These are phyloP conservation scores for Chromoteleia sp. DNA, from an alignment of 2,888 invertebrate genomes.

Conservation along the genomic window DNA sequence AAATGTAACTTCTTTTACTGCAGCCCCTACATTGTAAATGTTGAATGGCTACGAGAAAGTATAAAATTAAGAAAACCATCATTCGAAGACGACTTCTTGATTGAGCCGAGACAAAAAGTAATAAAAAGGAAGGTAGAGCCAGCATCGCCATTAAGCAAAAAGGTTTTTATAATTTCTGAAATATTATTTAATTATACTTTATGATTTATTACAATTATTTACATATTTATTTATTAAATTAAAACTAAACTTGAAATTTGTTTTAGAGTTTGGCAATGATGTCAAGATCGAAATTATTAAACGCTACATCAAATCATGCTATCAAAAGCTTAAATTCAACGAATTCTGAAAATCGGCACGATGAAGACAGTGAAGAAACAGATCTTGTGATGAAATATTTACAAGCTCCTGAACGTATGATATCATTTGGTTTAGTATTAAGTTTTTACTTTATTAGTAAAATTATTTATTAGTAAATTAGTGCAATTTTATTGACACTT, in stretches of 20 bases:
- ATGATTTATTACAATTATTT: neutral
- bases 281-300: constrained; percentile 80
- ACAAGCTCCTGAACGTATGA: constrained; percentile 49
- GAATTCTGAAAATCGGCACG: constrained; percentile 39
- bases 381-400: constrained; percentile 69
- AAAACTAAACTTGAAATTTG: neutral
- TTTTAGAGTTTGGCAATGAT: constrained; percentile 86
- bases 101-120: constrained; percentile 61
- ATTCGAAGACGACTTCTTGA: constrained; percentile 85
- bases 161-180: constrained; percentile 76
- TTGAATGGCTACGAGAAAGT: constrained; percentile 92
- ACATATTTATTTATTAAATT: too few species aligned
- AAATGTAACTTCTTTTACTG: constrained; percentile 23
- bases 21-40: constrained; percentile 88
- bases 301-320: constrained; percentile 2
- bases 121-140: constrained; percentile 82
- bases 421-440: constrained; percentile 1
- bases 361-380: constrained; percentile 58
- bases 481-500: constrained; percentile 6
- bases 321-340: constrained; percentile 33
- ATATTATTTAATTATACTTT: neutral
- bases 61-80: constrained; percentile 87
- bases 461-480: too few species aligned
- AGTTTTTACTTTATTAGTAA: too few species aligned
- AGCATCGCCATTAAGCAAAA: constrained; percentile 88